Conservation (phyloP, 2,888 invertebrate species). For the Agrochola lychnidis region DNA sequence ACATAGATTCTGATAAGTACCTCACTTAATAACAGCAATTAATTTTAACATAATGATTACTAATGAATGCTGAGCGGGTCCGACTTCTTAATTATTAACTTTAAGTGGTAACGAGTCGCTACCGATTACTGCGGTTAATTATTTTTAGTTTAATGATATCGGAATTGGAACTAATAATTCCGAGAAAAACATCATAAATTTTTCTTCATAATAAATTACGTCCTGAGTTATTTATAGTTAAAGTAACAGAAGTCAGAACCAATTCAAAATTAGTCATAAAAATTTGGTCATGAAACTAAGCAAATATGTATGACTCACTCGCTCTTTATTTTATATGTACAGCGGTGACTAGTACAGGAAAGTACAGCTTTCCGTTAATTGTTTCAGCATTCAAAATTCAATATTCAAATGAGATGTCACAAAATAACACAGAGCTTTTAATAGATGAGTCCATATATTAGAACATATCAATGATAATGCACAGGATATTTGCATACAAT, state of each 20-base stretch:
- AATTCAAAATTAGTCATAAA: conserved; percentile 12
- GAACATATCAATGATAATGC: conserved; percentile 48
- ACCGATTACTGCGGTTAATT: conserved; percentile 33
- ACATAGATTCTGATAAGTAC: conserved; percentile 22
- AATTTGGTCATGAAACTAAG: conserved; percentile 27
- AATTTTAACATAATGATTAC: conserved; percentile 38
- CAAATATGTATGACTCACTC: conserved; percentile 41
- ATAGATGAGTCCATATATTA: conserved; percentile 63
- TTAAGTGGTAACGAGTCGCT: conserved; percentile 37
- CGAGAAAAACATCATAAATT: conserved; percentile 11
- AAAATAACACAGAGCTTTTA: conserved; percentile 61
- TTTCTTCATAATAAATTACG: conserved; percentile 2
- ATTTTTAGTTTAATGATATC: conserved; percentile 39
- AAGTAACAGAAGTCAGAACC: background rate
- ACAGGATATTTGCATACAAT: conserved; percentile 75
- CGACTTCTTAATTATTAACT: conserved; percentile 51
- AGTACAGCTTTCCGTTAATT: conserved; percentile 62
- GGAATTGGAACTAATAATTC: conserved; percentile 14
- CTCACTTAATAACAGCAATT: conserved; percentile 44
- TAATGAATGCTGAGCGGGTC: conserved; percentile 42
- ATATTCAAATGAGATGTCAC: conserved; percentile 64
- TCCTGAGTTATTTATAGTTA: conserved; percentile 1
- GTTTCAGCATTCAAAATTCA: conserved; percentile 54
- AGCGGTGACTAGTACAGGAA: conserved; percentile 46
- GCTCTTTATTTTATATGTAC: conserved; percentile 40